Percentiles rank a stretch among this genome's conserved stretches.
Evolutionary conservation across 1,140 invertebrate species (phyloP).

Genomic region (Zaprionus gabonicus): DNA sequence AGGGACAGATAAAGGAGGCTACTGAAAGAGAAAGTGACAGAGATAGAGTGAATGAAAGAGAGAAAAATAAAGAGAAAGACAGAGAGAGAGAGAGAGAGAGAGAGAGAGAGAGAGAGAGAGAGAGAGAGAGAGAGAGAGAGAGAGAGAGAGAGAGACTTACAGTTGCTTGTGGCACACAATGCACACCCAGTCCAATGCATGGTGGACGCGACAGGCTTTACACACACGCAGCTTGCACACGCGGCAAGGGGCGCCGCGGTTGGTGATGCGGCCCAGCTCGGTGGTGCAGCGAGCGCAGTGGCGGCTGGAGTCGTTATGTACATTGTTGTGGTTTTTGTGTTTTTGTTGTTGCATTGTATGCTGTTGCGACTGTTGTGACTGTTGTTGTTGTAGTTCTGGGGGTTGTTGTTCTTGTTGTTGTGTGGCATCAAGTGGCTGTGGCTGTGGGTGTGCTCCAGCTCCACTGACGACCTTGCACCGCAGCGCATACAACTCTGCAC

Average conservation of each 20-base stretch:
- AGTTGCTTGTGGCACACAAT: constrained; percentile 90
- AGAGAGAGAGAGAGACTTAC: constrained; percentile 86
- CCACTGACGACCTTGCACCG: constrained; percentile 85
- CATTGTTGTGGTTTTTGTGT: constrained; percentile 73
- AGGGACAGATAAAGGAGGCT: background rate
- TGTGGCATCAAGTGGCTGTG: constrained; percentile 62
- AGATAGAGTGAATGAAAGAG: constrained; percentile 49
- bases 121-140: constrained; percentile 13
- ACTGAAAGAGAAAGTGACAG: constrained; percentile 17
- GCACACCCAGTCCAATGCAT: constrained; percentile 92
- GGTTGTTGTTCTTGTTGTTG: constrained; percentile 67
- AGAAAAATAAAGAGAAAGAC: constrained; percentile 12
- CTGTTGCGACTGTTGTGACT: constrained; percentile 57
- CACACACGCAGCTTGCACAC: constrained; percentile 90
- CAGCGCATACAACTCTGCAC: constrained; percentile 87
- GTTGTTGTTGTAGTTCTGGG: constrained; percentile 56
- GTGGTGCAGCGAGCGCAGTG: constrained; percentile 89
- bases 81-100: constrained; percentile 14
- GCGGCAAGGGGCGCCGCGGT: constrained; percentile 89
- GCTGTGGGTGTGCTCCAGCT: constrained; percentile 42
- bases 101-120: constrained; percentile 62
- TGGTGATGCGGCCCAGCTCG: constrained; percentile 90
- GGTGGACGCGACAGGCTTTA: constrained; percentile 88
- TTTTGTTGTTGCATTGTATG: constrained; percentile 55
- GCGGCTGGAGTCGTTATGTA: constrained; percentile 85